Base-by-base conservation (phyloP, 2,113 vertebrate species). In the Opisthocomus hoazin region DNA sequence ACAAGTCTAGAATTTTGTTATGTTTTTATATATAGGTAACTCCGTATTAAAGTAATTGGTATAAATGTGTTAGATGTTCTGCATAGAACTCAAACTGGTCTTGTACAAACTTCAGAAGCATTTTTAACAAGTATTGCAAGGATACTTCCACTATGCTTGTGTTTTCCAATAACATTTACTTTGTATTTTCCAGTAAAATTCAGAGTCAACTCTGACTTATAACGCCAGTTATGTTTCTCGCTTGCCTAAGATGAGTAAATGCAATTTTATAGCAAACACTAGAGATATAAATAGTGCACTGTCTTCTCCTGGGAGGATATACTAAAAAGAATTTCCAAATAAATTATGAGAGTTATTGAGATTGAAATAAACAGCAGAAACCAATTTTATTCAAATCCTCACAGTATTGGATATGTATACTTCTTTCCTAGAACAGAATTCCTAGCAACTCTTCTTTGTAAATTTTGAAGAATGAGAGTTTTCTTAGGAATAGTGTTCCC, bases 321-420 rank as follows among this genome's bases (percentile, higher is more conserved):
- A 80, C n/a, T 63, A 85, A 93, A 95, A 82, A 58, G 39, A 94
- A 93, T 88, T 95, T 93, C 51, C 56, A 83, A 56, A 16, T 50
- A 63, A 76, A 90, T 86, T 66, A 82, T 93, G 65, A 93, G 87
- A 95, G 93, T 56, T 39, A 63, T 36, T 64, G 85, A 95, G n/a
- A 83, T 34, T 77, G 43, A 89, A 91, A 93, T 74, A 74, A 87
- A 68, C 17, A 82, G 16, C 7, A 91, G 39, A 77, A 69, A 41
- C 15, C 32, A 8, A 36, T 81, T 84, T 43, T 54, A 39, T 82
- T 36, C 10, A 50, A 70, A 63, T 45, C 24, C 3, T 74, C 21
- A 22, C 3, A 39, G 11, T 26, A 57, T 0, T 70, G 37, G 12
- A 43, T 58, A 57, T 10, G 10, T 26, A 7, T 45, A 57, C 7